Conservation (phyloP, 2,888 invertebrate genomes). For the Agrypnus murinus region DNA sequence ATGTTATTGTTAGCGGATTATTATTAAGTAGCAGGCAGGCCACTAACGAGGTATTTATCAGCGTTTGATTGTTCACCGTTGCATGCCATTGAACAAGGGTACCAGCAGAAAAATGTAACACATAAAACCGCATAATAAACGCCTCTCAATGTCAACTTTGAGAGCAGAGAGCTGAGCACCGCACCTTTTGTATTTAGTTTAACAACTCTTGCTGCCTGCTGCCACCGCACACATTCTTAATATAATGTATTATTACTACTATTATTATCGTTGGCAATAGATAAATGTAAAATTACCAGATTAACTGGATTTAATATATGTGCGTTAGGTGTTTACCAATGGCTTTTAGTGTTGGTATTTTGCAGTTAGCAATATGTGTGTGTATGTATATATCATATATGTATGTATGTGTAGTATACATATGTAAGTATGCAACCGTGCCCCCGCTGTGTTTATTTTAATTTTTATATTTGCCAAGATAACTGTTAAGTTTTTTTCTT, state of each 20-base stretch:
- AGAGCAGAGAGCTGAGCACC: constrained; percentile 23
- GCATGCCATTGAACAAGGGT: constrained; percentile 54
- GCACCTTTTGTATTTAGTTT: constrained; percentile 27
- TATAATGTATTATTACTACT: constrained; percentile 26
- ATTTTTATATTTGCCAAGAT: too few relatives aligned
- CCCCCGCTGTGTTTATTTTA: background rate
- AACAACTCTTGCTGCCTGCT: too few relatives aligned
- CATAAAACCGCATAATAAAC: constrained; percentile 51
- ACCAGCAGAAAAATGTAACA: constrained; percentile 50
- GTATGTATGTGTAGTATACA: too few relatives aligned
- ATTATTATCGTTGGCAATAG: constrained; percentile 12
- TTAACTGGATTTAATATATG: constrained; percentile 33
- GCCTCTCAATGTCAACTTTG: constrained; percentile 50
- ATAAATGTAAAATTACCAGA: constrained; percentile 33
- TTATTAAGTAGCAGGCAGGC: constrained; percentile 48
- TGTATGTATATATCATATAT: too few relatives aligned
- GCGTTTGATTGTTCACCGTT: constrained; percentile 54
- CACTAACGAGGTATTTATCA: constrained; percentile 55
- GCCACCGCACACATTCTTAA: constrained; percentile 37
- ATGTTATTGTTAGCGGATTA: constrained; percentile 46
- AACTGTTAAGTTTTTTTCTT: too few relatives aligned
- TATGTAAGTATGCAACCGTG: too few relatives aligned
- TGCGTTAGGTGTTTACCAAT: constrained; percentile 21
- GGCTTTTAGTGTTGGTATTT: constrained; percentile 25
- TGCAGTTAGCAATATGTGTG: too few relatives aligned